phyloP scores from a whole-genome alignment of 1,140 invertebrate genomes.

The Drosophila tristis region DNA sequence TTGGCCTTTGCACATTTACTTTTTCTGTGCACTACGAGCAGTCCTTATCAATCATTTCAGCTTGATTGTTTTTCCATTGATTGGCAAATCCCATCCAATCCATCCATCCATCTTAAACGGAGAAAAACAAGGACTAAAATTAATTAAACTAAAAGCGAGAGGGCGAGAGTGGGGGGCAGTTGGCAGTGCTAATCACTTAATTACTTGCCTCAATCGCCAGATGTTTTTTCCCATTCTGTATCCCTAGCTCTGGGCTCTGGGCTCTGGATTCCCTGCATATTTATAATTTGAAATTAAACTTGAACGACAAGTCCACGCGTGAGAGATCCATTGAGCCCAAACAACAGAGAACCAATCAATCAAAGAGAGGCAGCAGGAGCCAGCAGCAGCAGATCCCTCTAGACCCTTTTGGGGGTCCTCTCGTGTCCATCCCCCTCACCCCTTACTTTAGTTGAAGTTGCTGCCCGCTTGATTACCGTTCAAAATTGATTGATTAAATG shows the following conservation, averaged over 20 bases:
- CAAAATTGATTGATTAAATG: slow-evolving; percentile 83
- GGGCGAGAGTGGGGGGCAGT: too few relatives aligned
- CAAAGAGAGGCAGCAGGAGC: slow-evolving; percentile 38
- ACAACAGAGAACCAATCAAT: slow-evolving; percentile 63
- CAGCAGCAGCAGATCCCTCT: slow-evolving; percentile 21
- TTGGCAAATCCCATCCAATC: slow-evolving; percentile 11
- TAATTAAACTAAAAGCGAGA: slow-evolving; percentile 68
- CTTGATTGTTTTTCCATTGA: slow-evolving; percentile 32
- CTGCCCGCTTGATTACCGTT: slow-evolving; percentile 77
- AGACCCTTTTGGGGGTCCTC: slow-evolving; percentile 27
- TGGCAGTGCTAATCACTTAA: slow-evolving; percentile 55
- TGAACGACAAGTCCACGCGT: slow-evolving; percentile 55
- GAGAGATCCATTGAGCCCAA: slow-evolving; percentile 65
- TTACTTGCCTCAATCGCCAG: slow-evolving; percentile 65
- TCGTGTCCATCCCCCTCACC: slow-evolving; percentile 64
- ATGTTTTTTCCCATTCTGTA: slow-evolving; percentile 48
- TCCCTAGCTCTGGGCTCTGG: neutral
- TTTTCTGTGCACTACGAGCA: too few relatives aligned
- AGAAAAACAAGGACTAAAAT: slow-evolving; percentile 50
- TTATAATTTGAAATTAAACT: slow-evolving; percentile 80
- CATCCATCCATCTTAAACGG: slow-evolving; percentile 32
- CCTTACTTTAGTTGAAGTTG: slow-evolving; percentile 76
- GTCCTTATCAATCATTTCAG: slow-evolving; percentile 33
- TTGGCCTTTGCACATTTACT: too few relatives aligned
- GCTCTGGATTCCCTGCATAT: slow-evolving; percentile 45